Percentiles rank a stretch among this genome's conserved stretches.
Evolutionary conservation across 2,797 vertebrate species (phyloP).

Genomic region (Sebastes iracundus): DNA sequence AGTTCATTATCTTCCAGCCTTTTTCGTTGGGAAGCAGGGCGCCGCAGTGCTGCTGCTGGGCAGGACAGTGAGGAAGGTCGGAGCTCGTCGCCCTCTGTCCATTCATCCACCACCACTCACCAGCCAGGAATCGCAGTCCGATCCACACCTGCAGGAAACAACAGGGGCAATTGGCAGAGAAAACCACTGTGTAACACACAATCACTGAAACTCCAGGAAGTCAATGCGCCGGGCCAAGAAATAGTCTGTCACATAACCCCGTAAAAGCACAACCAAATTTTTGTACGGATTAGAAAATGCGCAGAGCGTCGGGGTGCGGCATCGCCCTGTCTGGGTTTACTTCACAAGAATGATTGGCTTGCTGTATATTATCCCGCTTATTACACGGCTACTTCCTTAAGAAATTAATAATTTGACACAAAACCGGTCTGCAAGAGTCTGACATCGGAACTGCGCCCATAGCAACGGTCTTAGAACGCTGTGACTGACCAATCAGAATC

Average conservation of each 20-base stretch:
- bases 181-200: background rate
- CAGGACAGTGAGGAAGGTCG: background rate
- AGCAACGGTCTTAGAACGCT: too few species aligned
- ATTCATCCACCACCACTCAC: background rate
- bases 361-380: too few species aligned
- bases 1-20: background rate
- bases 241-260: background rate
- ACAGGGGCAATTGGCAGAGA: background rate
- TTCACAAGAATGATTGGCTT: too few species aligned
- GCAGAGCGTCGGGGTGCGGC: too few species aligned
- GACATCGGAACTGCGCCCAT: too few species aligned
- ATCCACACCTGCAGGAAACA: slow-evolving; percentile 6
- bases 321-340: too few species aligned
- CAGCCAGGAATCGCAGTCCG: slow-evolving; percentile 9
- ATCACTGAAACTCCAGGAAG: background rate
- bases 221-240: background rate
- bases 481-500: too few species aligned
- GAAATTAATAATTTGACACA: too few species aligned
- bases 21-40: rapidly evolving
- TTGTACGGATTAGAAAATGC: too few species aligned
- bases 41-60: background rate
- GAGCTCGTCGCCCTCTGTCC: rapidly evolving
- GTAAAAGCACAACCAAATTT: too few species aligned
- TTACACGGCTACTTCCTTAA: too few species aligned
- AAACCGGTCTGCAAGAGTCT: too few species aligned